Conservation (phyloP, 1,140 invertebrate genomes). For the Eurosta solidaginis region DNA sequence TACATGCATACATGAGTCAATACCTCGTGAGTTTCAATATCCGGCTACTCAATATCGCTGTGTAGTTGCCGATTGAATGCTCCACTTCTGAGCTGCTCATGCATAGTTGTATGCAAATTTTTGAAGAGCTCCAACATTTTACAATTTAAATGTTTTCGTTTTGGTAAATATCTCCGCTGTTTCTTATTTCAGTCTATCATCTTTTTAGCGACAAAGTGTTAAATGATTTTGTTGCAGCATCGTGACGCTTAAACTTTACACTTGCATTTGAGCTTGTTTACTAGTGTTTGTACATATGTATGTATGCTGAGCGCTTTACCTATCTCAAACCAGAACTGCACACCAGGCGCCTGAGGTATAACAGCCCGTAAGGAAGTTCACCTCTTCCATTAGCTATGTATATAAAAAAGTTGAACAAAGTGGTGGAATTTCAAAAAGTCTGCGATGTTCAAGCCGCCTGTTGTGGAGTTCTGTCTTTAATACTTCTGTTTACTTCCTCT, state of each 20-base stretch:
- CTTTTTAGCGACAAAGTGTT: constrained; percentile 27
- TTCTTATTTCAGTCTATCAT: background rate
- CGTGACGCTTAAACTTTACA: constrained; percentile 23
- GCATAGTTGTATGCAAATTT: background rate
- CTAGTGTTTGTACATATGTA: background rate
- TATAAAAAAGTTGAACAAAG: too few species aligned
- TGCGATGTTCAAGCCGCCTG: too few species aligned
- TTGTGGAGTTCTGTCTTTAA: background rate
- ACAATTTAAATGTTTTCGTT: background rate
- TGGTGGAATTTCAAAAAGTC: too few species aligned
- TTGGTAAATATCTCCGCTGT: background rate
- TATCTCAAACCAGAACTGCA: too few species aligned
- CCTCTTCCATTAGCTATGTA: background rate
- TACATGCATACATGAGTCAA: too few species aligned
- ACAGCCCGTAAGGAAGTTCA: background rate
- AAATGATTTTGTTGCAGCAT: constrained; percentile 22
- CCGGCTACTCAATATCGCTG: too few species aligned
- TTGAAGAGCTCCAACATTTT: background rate
- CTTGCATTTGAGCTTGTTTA: background rate
- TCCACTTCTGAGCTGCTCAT: background rate
- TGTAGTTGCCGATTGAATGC: constrained; percentile 7
- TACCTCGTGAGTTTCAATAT: background rate
- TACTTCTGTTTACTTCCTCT: constrained; percentile 17
- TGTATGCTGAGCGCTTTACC: background rate
- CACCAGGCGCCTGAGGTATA: background rate